phyloP scores from a whole-genome alignment of 2,888 invertebrate species.

The Alviniconcha strummeri region DNA sequence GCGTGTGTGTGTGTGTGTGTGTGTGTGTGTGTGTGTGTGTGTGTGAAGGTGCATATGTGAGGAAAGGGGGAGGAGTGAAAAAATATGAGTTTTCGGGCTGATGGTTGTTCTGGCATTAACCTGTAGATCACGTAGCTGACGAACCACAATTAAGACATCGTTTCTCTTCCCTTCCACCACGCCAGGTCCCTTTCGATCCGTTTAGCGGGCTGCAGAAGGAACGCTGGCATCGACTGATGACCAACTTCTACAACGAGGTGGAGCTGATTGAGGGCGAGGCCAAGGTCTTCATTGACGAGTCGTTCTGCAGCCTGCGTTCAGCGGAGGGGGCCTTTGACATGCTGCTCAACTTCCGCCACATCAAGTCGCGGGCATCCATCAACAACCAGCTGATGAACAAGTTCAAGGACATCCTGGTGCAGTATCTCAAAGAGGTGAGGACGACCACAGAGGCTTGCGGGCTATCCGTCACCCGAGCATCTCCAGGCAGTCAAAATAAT shows the following conservation, averaged over 20 bases:
- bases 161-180: neutral
- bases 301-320: conserved; percentile 86
- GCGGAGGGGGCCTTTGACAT: conserved; percentile 88
- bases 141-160: too few relatives aligned
- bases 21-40: too few relatives aligned
- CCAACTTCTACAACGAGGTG: conserved; percentile 85
- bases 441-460: too few relatives aligned
- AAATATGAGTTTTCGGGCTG: too few relatives aligned
- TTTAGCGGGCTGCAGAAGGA: conserved; percentile 86
- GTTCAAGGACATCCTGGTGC: conserved; percentile 88
- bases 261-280: conserved; percentile 85
- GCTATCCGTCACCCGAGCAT: too few relatives aligned
- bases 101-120: too few relatives aligned
- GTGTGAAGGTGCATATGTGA: too few relatives aligned
- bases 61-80: too few relatives aligned
- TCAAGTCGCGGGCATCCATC: conserved; percentile 85
- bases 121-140: too few relatives aligned
- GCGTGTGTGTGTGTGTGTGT: too few relatives aligned
- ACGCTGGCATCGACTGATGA: conserved; percentile 90
- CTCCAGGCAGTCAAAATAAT: too few relatives aligned
- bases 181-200: conserved; percentile 87
- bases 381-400: conserved; percentile 85
- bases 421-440: conserved; percentile 88
- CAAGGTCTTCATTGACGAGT: conserved; percentile 88
- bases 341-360: conserved; percentile 85